Evolutionary conservation across 1,140 invertebrate genomes (phyloP).

Genomic region (Lysiphlebus fabarum): DNA sequence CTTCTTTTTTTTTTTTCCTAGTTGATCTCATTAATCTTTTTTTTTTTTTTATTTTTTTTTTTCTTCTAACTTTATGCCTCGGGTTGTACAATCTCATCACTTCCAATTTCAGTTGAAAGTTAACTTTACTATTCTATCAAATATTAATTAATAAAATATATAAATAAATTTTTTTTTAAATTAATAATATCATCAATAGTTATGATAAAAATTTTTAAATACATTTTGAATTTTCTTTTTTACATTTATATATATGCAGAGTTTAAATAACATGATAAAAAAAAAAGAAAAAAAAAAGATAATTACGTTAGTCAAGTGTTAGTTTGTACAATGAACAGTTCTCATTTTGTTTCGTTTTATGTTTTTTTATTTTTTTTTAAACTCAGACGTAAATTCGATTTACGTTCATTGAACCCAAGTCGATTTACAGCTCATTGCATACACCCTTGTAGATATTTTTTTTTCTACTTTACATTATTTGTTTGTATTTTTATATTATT

Average conservation of each 20-base stretch:
- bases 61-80: no score
- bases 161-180: no score
- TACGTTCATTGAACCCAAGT: slow-evolving; percentile 8
- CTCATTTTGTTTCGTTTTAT: slow-evolving; percentile 10
- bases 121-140: no score
- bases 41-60: no score
- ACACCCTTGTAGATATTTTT: slow-evolving; percentile 1
- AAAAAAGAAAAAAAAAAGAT: slow-evolving; percentile 9
- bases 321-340: slow-evolving; percentile 31
- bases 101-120: no score
- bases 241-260: no score
- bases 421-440: slow-evolving; percentile 6
- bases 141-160: no score
- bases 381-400: slow-evolving; percentile 9
- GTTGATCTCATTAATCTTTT: no score
- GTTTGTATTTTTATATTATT: background rate
- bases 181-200: no score
- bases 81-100: no score
- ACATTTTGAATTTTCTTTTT: background rate
- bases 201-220: background rate
- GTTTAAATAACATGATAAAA: background rate
- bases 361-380: slow-evolving; percentile 3
- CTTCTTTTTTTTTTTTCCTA: no score
- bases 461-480: background rate
- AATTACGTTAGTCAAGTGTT: slow-evolving; percentile 21